phyloP scores from a whole-genome alignment of 2,113 vertebrate species.

The Cyanistes caeruleus region DNA sequence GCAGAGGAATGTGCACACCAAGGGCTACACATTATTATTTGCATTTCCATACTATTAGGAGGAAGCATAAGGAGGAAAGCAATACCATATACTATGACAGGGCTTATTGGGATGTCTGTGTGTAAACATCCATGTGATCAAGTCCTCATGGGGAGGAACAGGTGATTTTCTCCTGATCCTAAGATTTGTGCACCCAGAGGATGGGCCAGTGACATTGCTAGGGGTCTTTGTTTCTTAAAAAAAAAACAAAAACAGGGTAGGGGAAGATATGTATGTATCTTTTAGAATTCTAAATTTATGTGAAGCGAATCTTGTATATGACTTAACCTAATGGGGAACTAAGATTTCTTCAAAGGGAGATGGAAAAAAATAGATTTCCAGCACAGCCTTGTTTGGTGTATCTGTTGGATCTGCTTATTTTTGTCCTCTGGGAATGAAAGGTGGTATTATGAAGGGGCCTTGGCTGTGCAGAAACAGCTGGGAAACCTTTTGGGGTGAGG shows the following conservation, averaged over 20 bases:
- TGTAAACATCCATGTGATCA: not conserved
- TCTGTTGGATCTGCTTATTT: not conserved
- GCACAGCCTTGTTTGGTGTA: not conserved
- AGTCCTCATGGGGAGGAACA: not conserved
- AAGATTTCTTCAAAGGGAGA: not conserved
- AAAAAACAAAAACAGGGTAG: accelerated
- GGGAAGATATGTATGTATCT: not conserved
- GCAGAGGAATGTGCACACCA: slow-evolving; percentile 6
- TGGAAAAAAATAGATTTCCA: not conserved
- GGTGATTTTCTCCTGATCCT: not conserved
- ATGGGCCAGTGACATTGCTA: not conserved
- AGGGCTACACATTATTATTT: not conserved
- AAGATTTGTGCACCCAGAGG: not conserved
- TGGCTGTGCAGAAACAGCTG: not conserved
- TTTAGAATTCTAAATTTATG: not conserved
- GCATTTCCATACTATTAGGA: not conserved
- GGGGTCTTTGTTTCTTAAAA: not conserved
- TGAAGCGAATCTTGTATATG: not conserved
- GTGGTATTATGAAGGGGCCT: not conserved
- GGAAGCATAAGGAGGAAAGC: not conserved
- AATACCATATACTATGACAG: not conserved
- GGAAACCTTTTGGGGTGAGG: not conserved
- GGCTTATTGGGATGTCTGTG: not conserved
- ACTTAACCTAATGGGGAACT: not conserved
- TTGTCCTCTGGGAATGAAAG: not conserved